Base-by-base conservation (phyloP, 2,888 invertebrate species). In the Scaptomyza caliginosa region DNA sequence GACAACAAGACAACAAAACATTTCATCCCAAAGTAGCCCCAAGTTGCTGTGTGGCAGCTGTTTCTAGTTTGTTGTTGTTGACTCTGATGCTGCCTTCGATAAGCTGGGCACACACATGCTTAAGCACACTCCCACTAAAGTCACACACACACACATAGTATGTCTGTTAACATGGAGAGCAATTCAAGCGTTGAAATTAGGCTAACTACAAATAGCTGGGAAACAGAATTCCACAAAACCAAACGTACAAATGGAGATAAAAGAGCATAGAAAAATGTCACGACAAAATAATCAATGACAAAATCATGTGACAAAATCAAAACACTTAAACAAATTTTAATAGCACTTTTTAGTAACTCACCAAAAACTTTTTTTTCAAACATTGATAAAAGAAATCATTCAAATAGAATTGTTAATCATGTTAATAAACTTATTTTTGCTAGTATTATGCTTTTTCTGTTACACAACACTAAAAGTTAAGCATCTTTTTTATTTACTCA, bases 151-250 rank as follows among this genome's bases (percentile, higher is more conserved):
- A 40, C 13, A 40, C 16, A 36, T 38, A 13, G 36, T 36, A 19
- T 30, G 48, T 49, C 21, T 36, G 36, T 49, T 54, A 36, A 45
- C 39, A 54, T 67, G 69, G 60, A 46, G 67, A 78, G 82, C 86
- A 88, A 88, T 88, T 83, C 59, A 88, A 83, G 86, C 83, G 84
- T 83, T 86, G 81, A 88, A 83, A 83, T 83, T 83, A 80, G 88
- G 83, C 88, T 83, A 72, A 70, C 73, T 66, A 81, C 72, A 75
- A 80, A 84, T 66, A 62, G 50, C 59, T 55, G 30, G 30, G 38
- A 75, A 58, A 58, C 45, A 57, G 55, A 51, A 62, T 51, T 62
- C 50, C 45, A 34, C 34, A 51, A 62, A 34, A 26, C 24, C 10
- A 32, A 49, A 28, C 28, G 17, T 32, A 32, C 38, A 21, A 46